Evolutionary conservation across 2,888 invertebrate species (phyloP).

Genomic region (Alloscopus bannaensis): DNA sequence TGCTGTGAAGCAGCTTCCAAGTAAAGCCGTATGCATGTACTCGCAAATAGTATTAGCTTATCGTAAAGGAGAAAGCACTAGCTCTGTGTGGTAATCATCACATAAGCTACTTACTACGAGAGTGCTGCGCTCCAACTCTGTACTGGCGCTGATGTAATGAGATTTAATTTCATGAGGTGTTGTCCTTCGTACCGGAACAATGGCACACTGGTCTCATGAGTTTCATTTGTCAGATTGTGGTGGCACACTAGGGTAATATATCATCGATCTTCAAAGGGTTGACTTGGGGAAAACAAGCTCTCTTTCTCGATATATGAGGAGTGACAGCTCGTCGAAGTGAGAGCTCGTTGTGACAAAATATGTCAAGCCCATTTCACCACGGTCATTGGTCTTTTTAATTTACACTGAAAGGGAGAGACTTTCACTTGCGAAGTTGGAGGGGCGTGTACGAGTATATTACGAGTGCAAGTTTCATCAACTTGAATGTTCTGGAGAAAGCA

Average conservation of each 20-base stretch:
- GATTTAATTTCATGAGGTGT: background rate
- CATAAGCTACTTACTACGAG: background rate
- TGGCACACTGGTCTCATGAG: slow-evolving; percentile 4
- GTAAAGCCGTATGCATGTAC: no score
- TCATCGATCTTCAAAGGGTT: slow-evolving; percentile 10
- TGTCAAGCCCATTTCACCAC: slow-evolving; percentile 38
- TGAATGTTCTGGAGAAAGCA: background rate
- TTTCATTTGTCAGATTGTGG: background rate
- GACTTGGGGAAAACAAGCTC: no score
- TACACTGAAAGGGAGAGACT: background rate
- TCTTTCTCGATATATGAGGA: slow-evolving; percentile 5
- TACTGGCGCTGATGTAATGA: background rate
- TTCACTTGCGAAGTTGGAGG: background rate
- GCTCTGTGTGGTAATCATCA: no score
- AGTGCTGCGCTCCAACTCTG: background rate
- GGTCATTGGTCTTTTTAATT: slow-evolving; percentile 32
- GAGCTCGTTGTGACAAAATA: slow-evolving; percentile 22
- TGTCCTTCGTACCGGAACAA: background rate
- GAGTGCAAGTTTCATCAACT: background rate
- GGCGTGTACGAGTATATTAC: background rate
- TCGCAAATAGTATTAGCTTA: no score
- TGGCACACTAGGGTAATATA: slow-evolving; percentile 16
- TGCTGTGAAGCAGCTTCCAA: no score
- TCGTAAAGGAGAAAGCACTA: no score
- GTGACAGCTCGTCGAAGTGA: background rate